Percentiles rank a stretch among this genome's conserved stretches.
Evolutionary conservation across 2,113 vertebrate species (phyloP).

Genomic region (Grus americana): DNA sequence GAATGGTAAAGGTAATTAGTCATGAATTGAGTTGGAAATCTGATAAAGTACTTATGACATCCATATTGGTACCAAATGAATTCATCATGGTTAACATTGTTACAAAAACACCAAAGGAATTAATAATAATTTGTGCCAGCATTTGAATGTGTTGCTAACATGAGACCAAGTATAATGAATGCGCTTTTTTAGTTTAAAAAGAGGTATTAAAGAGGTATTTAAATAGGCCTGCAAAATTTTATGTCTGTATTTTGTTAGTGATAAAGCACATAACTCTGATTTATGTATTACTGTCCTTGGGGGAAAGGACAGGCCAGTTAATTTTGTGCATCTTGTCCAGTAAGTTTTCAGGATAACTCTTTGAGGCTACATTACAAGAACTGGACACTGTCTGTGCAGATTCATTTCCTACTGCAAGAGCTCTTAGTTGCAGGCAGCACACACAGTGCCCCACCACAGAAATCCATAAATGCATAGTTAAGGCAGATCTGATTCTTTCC

Average conservation of each 20-base stretch:
- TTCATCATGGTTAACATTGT: slow-evolving; percentile 57
- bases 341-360: neutral
- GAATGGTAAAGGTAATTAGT: slow-evolving; percentile 60
- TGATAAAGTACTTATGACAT: slow-evolving; percentile 66
- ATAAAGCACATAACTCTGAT: neutral
- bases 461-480: neutral
- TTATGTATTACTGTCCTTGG: neutral
- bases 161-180: neutral
- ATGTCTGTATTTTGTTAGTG: neutral
- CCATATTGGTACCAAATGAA: slow-evolving; percentile 64
- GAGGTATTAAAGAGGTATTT: neutral
- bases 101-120: slow-evolving; percentile 50
- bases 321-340: neutral
- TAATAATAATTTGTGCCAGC: slow-evolving; percentile 47
- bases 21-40: slow-evolving; percentile 56
- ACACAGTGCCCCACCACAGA: neutral
- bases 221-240: neutral
- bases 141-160: slow-evolving; percentile 42
- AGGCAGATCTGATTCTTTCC: neutral
- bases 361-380: neutral
- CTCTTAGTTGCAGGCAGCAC: neutral
- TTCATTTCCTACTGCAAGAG: neutral
- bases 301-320: neutral
- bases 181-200: neutral
- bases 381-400: neutral